Evolutionary conservation across 2,113 vertebrate species (phyloP).

Genomic region (Hystrix cristata): DNA sequence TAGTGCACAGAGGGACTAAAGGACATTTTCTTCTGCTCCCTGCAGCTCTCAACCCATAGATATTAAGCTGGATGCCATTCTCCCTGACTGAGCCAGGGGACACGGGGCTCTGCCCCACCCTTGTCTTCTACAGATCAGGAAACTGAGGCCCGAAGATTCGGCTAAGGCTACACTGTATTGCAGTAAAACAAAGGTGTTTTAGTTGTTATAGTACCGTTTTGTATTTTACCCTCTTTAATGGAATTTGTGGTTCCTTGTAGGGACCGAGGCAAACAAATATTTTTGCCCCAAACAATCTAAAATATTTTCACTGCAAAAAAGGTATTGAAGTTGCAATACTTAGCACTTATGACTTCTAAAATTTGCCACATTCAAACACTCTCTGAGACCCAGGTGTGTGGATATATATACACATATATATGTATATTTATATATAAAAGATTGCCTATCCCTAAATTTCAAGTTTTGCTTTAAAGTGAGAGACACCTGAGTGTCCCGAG

Average conservation of each 20-base stretch:
- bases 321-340: neutral
- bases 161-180: neutral
- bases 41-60: neutral
- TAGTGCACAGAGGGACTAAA: neutral
- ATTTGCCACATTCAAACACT: neutral
- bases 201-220: neutral
- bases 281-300: neutral
- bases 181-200: neutral
- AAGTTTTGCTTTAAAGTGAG: neutral
- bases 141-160: neutral
- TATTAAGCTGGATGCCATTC: neutral
- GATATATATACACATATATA: neutral
- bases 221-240: neutral
- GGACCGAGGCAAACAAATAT: neutral
- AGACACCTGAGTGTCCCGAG: no score
- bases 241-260: neutral
- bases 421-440: neutral
- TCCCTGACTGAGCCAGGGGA: neutral
- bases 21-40: neutral
- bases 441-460: neutral
- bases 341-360: neutral
- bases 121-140: neutral
- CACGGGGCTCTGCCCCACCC: accelerated
- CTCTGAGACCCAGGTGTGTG: neutral
- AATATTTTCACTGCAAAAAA: neutral